These are phyloP conservation scores for Plotosus lineatus DNA, from an alignment of 2,113 vertebrate genomes.

Conservation along the genomic window DNA sequence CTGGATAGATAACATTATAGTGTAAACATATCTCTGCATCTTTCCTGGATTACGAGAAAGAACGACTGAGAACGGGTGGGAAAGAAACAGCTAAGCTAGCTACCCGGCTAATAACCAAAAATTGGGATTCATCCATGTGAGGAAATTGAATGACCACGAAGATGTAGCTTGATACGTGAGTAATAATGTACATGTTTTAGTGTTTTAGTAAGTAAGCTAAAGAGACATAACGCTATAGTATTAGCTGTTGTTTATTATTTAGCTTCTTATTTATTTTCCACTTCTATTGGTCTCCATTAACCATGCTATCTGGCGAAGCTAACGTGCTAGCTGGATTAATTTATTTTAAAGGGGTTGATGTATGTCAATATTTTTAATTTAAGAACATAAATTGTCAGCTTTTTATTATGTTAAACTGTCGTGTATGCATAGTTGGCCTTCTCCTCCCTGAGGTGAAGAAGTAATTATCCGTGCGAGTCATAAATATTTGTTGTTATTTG, in stretches of 20 bases:
- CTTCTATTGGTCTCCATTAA: neutral
- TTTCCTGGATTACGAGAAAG: neutral
- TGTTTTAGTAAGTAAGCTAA: neutral
- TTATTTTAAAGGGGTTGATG: neutral
- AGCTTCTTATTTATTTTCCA: neutral
- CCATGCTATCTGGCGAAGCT: neutral
- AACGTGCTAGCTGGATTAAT: neutral
- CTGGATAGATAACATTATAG: neutral
- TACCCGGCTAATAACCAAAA: neutral
- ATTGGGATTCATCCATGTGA: neutral
- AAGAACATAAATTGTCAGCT: neutral
- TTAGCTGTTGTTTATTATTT: neutral
- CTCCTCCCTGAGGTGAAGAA: too few relatives aligned
- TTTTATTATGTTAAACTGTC: too few relatives aligned
- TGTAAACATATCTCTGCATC: neutral
- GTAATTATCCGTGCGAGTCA: too few relatives aligned
- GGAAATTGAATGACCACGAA: neutral
- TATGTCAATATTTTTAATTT: neutral
- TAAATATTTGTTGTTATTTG: too few relatives aligned
- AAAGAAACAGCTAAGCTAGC: neutral
- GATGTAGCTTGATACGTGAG: constrained; percentile 34
- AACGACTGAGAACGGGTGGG: neutral
- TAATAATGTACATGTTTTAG: neutral
- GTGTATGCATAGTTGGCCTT: too few relatives aligned
- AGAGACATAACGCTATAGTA: neutral